phyloP scores from a whole-genome alignment of 2,888 invertebrate genomes.

The Coelogynopora nodosa region DNA sequence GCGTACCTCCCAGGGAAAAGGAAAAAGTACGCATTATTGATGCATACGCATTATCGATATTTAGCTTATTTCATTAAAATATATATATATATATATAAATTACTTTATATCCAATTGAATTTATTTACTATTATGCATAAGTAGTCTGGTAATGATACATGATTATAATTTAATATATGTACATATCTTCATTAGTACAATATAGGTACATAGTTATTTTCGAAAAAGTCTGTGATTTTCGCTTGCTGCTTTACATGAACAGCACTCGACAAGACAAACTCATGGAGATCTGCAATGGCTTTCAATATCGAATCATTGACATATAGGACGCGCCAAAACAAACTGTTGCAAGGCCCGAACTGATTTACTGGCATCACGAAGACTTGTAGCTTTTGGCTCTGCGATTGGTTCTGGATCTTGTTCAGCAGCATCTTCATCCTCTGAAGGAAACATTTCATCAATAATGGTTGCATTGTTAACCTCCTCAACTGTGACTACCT shows the following conservation, averaged over 20 bases:
- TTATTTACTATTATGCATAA: background rate
- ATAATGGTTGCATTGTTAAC: background rate
- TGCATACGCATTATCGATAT: no score
- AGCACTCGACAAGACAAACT: background rate
- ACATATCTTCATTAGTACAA: background rate
- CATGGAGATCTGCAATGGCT: background rate
- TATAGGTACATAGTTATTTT: background rate
- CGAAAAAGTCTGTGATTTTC: background rate
- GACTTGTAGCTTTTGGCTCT: background rate
- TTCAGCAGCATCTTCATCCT: background rate
- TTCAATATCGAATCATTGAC: background rate
- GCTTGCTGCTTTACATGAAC: no score
- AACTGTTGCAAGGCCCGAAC: background rate
- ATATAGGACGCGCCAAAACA: background rate
- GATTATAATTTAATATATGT: background rate
- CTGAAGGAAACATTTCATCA: background rate
- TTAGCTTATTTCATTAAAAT: background rate
- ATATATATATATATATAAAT: background rate
- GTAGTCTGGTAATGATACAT: background rate
- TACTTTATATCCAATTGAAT: background rate
- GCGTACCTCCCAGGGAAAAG: background rate
- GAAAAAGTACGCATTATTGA: background rate
- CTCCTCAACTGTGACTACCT: background rate
- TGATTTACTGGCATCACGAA: background rate
- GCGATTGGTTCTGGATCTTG: background rate